phyloP scores from a whole-genome alignment of 2,888 invertebrate species.

The Pediacus dermestoides region DNA sequence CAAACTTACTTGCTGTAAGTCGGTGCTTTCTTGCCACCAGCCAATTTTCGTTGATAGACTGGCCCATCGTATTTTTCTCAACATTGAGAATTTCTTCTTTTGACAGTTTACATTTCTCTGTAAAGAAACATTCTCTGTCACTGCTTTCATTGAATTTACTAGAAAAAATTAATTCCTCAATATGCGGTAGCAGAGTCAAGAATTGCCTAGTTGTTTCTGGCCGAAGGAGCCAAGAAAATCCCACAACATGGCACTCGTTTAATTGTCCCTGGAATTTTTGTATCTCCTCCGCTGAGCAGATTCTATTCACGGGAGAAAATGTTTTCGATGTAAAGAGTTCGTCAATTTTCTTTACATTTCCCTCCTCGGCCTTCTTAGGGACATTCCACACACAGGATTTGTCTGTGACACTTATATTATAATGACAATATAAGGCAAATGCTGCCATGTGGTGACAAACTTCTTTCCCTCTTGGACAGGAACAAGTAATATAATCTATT shows the following conservation, averaged over 20 bases:
- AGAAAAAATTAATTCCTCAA: background rate
- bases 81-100: background rate
- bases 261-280: background rate
- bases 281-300: background rate
- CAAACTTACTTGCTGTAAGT: slow-evolving; percentile 8
- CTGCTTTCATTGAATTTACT: background rate
- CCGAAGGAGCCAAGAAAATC: slow-evolving; percentile 6
- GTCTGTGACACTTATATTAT: slow-evolving; percentile 7
- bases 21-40: background rate
- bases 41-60: slow-evolving; percentile 2
- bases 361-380: background rate
- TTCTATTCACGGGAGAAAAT: background rate
- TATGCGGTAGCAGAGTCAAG: background rate
- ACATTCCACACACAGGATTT: background rate
- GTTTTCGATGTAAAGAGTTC: too few species aligned
- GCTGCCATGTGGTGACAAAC: slow-evolving; percentile 8
- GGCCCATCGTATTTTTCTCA: slow-evolving; percentile 1
- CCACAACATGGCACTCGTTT: background rate
- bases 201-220: slow-evolving; percentile 1
- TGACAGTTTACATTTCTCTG: background rate
- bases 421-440: slow-evolving; percentile 4
- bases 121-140: background rate
- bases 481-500: too few species aligned
- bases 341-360: too few species aligned
- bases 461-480: slow-evolving; percentile 2